Percentiles rank a stretch among this genome's conserved stretches.
These are phyloP conservation scores for Elymnias hypermnestra DNA, from an alignment of 1,140 invertebrate species.

Conservation along the genomic window DNA sequence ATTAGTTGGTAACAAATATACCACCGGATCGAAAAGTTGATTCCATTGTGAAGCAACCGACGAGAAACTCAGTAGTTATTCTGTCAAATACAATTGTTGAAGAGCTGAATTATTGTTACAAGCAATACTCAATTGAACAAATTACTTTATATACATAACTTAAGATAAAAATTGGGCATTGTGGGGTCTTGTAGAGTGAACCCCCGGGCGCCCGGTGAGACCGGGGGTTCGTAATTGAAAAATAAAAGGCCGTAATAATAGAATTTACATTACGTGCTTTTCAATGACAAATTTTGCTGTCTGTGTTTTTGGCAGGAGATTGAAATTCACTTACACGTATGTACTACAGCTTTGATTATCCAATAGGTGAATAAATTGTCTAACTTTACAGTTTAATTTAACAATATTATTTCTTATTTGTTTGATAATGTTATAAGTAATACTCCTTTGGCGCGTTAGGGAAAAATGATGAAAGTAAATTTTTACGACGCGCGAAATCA, in stretches of 20 bases:
- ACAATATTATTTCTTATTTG: no score
- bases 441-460: no score
- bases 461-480: no score
- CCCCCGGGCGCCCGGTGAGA: constrained; percentile 54
- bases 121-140: constrained; percentile 1
- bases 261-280: constrained; percentile 73
- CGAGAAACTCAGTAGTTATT: no score
- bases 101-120: not conserved
- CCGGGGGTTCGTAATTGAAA: constrained; percentile 69
- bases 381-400: no score
- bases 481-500: no score
- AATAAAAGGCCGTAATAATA: constrained; percentile 75
- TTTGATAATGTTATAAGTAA: no score
- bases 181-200: constrained; percentile 49
- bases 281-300: constrained; percentile 69
- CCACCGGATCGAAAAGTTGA: no score
- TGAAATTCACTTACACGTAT: constrained; percentile 36
- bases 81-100: no score
- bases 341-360: constrained; percentile 15
- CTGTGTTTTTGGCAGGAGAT: constrained; percentile 64
- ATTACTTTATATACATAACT: constrained; percentile 14
- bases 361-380: no score
- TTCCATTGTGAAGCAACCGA: no score
- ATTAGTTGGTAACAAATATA: no score
- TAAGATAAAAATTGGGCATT: constrained; percentile 39